phyloP scores from a whole-genome alignment of 2,113 vertebrate species.

The Ammodytes marinus region DNA sequence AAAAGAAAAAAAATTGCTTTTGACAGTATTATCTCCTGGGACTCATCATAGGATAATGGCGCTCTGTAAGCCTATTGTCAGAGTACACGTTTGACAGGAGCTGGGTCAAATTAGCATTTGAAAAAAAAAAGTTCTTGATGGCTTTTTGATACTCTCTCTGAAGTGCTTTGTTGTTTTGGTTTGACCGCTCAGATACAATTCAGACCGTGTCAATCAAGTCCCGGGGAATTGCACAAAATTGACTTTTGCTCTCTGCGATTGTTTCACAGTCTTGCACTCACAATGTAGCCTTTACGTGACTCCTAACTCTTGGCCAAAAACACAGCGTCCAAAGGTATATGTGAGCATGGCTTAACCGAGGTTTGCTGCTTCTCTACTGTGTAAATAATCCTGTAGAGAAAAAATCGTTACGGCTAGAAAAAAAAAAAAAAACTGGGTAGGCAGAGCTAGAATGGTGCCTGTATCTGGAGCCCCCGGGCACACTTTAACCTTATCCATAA shows the following conservation, averaged over 20 bases:
- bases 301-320: conserved; percentile 28
- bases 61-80: conserved; percentile 24
- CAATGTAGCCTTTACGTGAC: conserved; percentile 18
- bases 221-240: conserved; percentile 38
- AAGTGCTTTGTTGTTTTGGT: conserved; percentile 51
- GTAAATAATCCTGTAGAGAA: conserved; percentile 25
- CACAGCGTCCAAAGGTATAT: conserved; percentile 41
- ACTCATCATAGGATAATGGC: background rate
- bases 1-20: background rate
- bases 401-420: conserved; percentile 43
- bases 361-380: conserved; percentile 24
- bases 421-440: background rate
- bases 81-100: background rate
- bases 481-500: conserved; percentile 68
- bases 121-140: conserved; percentile 37
- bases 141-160: conserved; percentile 40
- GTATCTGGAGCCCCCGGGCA: conserved; percentile 22
- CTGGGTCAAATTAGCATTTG: conserved; percentile 12
- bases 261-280: conserved; percentile 12
- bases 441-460: background rate
- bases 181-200: conserved; percentile 44
- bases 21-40: conserved; percentile 6
- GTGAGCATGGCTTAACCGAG: conserved; percentile 8
- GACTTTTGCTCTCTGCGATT: conserved; percentile 44
- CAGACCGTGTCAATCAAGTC: conserved; percentile 36